Percentiles rank a stretch among this genome's conserved stretches.
Conservation (phyloP, 1,140 invertebrate genomes). For the Hycleus phaleratus region DNA sequence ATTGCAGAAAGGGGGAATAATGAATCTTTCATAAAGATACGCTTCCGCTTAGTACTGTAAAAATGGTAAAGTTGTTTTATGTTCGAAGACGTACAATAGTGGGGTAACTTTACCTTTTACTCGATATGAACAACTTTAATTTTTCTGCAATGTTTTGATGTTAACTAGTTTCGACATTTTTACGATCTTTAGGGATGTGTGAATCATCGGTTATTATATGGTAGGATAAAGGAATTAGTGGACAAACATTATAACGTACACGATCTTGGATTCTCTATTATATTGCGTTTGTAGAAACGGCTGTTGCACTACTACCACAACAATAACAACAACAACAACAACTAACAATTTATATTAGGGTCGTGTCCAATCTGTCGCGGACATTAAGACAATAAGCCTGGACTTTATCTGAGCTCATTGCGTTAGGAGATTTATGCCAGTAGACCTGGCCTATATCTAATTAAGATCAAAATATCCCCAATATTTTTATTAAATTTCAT, state of each 20-base stretch:
- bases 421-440: constrained; percentile 14
- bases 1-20: neutral
- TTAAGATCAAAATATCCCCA: too few relatives aligned
- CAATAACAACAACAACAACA: constrained; percentile 2
- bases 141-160: neutral
- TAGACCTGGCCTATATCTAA: neutral
- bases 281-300: constrained; percentile 6
- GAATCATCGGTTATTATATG: constrained; percentile 4
- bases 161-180: constrained; percentile 13
- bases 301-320: constrained; percentile 4
- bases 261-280: constrained; percentile 7
- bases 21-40: constrained; percentile 7
- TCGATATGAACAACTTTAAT: neutral
- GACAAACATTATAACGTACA: constrained; percentile 11
- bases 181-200: constrained; percentile 11
- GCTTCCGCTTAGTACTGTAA: constrained; percentile 8
- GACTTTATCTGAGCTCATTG: constrained; percentile 20
- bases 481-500: too few relatives aligned
- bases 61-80: constrained; percentile 6
- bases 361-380: constrained; percentile 25
- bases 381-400: constrained; percentile 27
- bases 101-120: too few relatives aligned
- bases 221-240: constrained; percentile 3
- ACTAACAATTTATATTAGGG: constrained; percentile 20
- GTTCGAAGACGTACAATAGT: neutral